Percentiles rank a stretch among this genome's conserved stretches.
Conservation (phyloP, 2,113 vertebrate genomes). For the Corapipo altera region DNA sequence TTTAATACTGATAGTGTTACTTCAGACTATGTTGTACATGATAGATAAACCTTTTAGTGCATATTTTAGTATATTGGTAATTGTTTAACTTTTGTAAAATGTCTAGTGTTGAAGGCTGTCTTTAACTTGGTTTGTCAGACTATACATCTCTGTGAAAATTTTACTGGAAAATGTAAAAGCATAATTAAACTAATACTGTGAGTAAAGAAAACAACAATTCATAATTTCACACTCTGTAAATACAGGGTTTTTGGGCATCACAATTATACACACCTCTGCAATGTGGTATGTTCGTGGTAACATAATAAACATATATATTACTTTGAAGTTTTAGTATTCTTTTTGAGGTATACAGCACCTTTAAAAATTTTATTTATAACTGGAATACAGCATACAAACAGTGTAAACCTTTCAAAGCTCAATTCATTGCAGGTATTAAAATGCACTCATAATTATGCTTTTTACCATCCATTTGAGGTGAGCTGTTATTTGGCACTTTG, state of each 20-base stretch:
- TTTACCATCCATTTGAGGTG: slow-evolving; percentile 48
- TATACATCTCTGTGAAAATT: slow-evolving; percentile 2
- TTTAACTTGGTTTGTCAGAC: slow-evolving; percentile 3
- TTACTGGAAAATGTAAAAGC: slow-evolving; percentile 25
- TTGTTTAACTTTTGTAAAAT: not conserved
- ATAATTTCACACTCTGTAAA: slow-evolving; percentile 41
- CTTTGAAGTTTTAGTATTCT: slow-evolving; percentile 63
- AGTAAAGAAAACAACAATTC: slow-evolving; percentile 53
- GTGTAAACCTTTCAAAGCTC: slow-evolving; percentile 60
- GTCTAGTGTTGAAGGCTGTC: not conserved
- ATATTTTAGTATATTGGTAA: not conserved
- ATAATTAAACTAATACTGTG: slow-evolving; percentile 28
- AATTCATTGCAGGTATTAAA: slow-evolving; percentile 65
- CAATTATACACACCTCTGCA: not conserved
- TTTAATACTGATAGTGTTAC: not conserved
- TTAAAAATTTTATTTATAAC: slow-evolving; percentile 67
- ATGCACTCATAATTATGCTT: slow-evolving; percentile 60
- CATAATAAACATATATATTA: slow-evolving; percentile 44
- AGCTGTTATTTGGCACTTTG: slow-evolving; percentile 66
- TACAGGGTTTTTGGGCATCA: not conserved
- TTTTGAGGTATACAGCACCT: slow-evolving; percentile 38
- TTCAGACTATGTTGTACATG: not conserved
- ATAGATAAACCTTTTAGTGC: not conserved
- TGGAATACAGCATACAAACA: slow-evolving; percentile 58
- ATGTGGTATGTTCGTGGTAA: not conserved